Base-by-base conservation (phyloP, 2,888 invertebrate species). In the Keiferia lycopersicella region DNA sequence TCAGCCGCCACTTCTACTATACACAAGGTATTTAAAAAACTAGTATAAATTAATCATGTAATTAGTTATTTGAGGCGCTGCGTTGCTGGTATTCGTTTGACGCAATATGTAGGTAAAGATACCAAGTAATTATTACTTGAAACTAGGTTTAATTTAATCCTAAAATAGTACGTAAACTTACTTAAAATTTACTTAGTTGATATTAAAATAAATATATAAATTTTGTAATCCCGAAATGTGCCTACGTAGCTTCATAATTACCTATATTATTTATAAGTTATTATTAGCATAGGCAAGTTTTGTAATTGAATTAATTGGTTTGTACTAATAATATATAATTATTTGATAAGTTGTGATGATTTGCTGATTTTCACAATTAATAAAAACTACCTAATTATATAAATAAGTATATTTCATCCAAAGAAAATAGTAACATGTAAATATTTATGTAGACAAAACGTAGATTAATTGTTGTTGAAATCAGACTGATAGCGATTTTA, bases 401-500 rank as follows among this genome's bases (percentile, higher is more conserved):
- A n/a, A 16, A 12, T 11, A 56, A 30, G 16, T 26, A 14, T 2
- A 30, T 11, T 34, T 56, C 26, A 56, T 45, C 45, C 45, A n/a
- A 45, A 45, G 45, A 4, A n/a, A 45, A 45, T 34, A 34, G 34
- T 16, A 56, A 45, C 14, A 45, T 61, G 61, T 61, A 61, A 61
- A 61, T 61, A 61, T 50, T 50, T 18, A 39, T 26, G 2, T 50
- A 50, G 20, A 50, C 3, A 26, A 50, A 59, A 16, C 10, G 30
- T 50, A 53, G 53, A 22, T 22, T 57, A 16, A 64, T 71, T 77
- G 79, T 81, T 86, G 83, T 84, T 86, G 75, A 83, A 76, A 79
- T 81, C 89, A 87, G 88, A 89, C 88, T 89, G 88, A 89, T 88
- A 88, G 85, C 76, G 68, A 80, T 77, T 81, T 82, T 80, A 74